phyloP scores from a whole-genome alignment of 2,888 invertebrate species.

The Acleris emargana region DNA sequence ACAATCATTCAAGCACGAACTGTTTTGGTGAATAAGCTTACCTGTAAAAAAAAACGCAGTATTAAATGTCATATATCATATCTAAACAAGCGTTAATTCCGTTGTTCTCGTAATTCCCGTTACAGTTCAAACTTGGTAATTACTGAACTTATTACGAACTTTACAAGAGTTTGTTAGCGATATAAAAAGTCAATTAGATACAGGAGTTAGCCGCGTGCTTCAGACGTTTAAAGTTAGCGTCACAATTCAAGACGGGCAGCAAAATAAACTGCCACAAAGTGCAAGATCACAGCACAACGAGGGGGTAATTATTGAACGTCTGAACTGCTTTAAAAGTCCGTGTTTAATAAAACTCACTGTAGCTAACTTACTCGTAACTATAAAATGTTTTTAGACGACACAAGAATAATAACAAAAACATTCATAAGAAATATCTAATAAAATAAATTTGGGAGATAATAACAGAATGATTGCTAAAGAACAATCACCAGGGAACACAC shows the following conservation, averaged over 20 bases:
- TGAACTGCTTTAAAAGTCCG: no score
- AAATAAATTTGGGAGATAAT: constrained; percentile 14
- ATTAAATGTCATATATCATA: neutral
- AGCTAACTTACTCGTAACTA: no score
- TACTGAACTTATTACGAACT: constrained; percentile 8
- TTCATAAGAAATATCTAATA: neutral
- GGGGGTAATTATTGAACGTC: neutral
- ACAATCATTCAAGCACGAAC: neutral
- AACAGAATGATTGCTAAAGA: constrained; percentile 27
- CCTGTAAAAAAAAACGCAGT: constrained; percentile 38
- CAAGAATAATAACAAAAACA: neutral
- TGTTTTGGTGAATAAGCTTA: constrained; percentile 35
- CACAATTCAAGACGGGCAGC: constrained; percentile 22
- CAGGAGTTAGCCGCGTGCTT: constrained; percentile 25
- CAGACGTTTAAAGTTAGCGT: constrained; percentile 20
- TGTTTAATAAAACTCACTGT: no score
- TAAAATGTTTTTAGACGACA: no score
- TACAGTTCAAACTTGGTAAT: constrained; percentile 22
- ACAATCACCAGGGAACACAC: constrained; percentile 37
- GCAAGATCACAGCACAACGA: constrained; percentile 7
- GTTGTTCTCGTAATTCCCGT: constrained; percentile 3
- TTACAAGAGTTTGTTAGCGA: constrained; percentile 14
- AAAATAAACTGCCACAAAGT: constrained; percentile 21
- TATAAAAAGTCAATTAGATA: constrained; percentile 35
- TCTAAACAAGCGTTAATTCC: neutral